A percentile compares a stretch with the other conserved stretches of the same genome.
Conservation (phyloP, 2,888 invertebrate species). For the Hypena proboscidalis region DNA sequence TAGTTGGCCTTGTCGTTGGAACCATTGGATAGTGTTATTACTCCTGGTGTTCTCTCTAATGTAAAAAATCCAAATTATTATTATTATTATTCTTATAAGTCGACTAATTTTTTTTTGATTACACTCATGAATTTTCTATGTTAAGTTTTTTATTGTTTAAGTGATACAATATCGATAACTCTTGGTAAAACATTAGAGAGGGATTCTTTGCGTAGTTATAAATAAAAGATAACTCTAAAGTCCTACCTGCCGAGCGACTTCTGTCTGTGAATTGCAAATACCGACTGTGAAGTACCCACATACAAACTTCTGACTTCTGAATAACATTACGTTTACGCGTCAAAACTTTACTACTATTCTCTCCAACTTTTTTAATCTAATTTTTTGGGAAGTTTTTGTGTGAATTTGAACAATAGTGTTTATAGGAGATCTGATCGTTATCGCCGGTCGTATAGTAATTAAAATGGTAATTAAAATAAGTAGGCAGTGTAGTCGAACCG, state of each 20-base stretch:
- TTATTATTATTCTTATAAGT: no score
- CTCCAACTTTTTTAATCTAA: constrained; percentile 21
- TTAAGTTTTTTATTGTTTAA: background rate
- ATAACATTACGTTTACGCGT: constrained; percentile 53
- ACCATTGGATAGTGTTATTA: no score
- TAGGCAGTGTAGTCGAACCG: constrained; percentile 72
- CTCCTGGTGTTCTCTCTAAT: no score
- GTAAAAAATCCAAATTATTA: no score
- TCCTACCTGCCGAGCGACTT: constrained; percentile 72
- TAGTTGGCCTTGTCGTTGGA: no score
- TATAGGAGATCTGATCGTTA: constrained; percentile 63
- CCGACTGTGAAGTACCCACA: constrained; percentile 52
- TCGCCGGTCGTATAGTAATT: constrained; percentile 68
- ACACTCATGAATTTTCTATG: no score
- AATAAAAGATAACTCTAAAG: constrained; percentile 82
- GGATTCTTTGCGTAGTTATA: constrained; percentile 76
- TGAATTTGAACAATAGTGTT: constrained; percentile 67
- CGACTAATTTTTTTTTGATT: no score
- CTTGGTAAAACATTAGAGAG: constrained; percentile 50
- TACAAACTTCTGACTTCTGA: constrained; percentile 57
- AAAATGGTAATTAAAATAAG: constrained; percentile 79
- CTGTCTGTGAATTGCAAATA: constrained; percentile 83
- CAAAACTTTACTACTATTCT: constrained; percentile 43
- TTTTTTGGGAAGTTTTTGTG: constrained; percentile 36
- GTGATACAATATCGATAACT: constrained; percentile 38